These are phyloP conservation scores for Cryptocheilus praepositus DNA, from an alignment of 2,888 invertebrate species.

Conservation along the genomic window DNA sequence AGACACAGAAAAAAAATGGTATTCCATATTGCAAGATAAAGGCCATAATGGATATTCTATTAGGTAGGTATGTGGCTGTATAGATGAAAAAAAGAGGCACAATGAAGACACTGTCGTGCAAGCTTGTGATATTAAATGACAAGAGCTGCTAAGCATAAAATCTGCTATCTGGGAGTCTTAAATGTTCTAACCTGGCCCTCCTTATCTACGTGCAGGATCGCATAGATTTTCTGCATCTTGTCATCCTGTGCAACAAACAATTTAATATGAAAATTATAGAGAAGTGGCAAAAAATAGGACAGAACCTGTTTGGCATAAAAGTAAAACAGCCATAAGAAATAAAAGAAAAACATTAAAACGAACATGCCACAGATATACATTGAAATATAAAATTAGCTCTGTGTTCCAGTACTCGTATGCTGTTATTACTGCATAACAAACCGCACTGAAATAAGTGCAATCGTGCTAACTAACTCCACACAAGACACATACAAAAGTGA, in stretches of 20 bases:
- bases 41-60: background rate
- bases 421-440: too few species aligned
- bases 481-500: constrained; percentile 7
- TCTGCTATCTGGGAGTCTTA: constrained; percentile 60
- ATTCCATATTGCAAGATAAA: too few species aligned
- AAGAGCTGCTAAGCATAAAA: constrained; percentile 44
- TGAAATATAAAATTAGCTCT: background rate
- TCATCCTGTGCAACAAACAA: constrained; percentile 74
- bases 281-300: constrained; percentile 18
- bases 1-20: too few species aligned
- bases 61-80: constrained; percentile 23
- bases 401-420: too few species aligned
- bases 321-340: background rate
- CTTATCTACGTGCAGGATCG: constrained; percentile 75
- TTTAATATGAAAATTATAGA: constrained; percentile 45
- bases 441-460: too few species aligned
- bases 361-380: background rate
- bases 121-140: constrained; percentile 34
- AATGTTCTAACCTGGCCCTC: constrained; percentile 75
- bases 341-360: constrained; percentile 1
- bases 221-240: constrained; percentile 75
- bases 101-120: constrained; percentile 44
- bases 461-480: background rate
- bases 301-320: constrained; percentile 3
- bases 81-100: constrained; percentile 61